Percentiles rank a stretch among this genome's conserved stretches.
Conservation (phyloP, 2,888 invertebrate genomes). For the Polyploca ridens region DNA sequence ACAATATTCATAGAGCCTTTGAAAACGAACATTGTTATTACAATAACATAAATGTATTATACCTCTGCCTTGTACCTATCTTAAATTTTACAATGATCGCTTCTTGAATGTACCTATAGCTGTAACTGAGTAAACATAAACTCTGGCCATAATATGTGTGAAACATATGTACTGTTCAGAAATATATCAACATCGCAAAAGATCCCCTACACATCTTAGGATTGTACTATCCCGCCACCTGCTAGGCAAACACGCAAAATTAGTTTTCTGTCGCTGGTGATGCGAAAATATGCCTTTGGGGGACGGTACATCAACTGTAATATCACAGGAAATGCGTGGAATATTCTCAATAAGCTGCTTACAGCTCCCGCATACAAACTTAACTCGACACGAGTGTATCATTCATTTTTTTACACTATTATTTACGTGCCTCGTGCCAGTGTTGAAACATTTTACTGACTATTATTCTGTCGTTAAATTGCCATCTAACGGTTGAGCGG, state of each 20-base stretch:
- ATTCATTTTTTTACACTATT: slow-evolving; percentile 5
- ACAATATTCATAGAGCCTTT: not conserved
- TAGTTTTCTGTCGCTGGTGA: slow-evolving; percentile 57
- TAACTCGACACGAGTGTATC: slow-evolving; percentile 11
- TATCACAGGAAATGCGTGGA: slow-evolving; percentile 40
- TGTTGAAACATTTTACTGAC: slow-evolving; percentile 1
- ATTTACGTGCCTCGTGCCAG: not conserved
- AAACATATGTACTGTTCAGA: slow-evolving; percentile 26
- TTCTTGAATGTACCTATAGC: not conserved
- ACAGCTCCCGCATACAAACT: slow-evolving; percentile 31
- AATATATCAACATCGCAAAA: slow-evolving; percentile 32
- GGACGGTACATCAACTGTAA: slow-evolving; percentile 43
- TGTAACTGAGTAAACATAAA: slow-evolving; percentile 6
- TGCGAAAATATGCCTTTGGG: slow-evolving; percentile 43
- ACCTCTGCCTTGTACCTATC: not conserved
- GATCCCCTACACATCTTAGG: slow-evolving; percentile 39
- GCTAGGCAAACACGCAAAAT: slow-evolving; percentile 58
- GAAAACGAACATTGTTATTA: not conserved
- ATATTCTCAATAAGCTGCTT: slow-evolving; percentile 42
- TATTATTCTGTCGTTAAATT: not conserved
- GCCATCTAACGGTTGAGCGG: not conserved
- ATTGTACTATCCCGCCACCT: slow-evolving; percentile 44
- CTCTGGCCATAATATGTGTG: slow-evolving; percentile 8
- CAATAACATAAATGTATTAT: not conserved
- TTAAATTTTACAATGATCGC: not conserved